phyloP scores from a whole-genome alignment of 2,888 invertebrate species.

The Acleris cristana region DNA sequence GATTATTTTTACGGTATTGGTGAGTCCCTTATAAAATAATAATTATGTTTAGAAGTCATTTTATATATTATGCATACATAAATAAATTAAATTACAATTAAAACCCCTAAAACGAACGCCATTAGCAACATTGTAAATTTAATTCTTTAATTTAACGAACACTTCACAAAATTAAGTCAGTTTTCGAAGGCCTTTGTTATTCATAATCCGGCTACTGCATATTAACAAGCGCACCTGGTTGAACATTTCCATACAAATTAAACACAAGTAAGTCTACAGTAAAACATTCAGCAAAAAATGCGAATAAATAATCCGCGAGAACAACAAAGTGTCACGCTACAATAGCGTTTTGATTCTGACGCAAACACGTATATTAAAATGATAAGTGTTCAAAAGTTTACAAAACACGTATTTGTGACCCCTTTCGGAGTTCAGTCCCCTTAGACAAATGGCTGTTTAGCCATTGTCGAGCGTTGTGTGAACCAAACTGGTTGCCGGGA shows the following conservation, averaged over 20 bases:
- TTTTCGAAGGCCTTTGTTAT: slow-evolving; percentile 2
- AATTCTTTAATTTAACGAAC: slow-evolving; percentile 11
- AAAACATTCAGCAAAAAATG: slow-evolving; percentile 34
- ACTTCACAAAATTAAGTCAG: slow-evolving; percentile 9
- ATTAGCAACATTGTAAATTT: slow-evolving; percentile 6
- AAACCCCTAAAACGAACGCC: background rate
- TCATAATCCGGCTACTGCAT: slow-evolving; percentile 10
- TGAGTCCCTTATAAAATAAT: too few species aligned
- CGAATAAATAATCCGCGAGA: slow-evolving; percentile 57
- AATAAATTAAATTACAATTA: too few species aligned
- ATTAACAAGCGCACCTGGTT: slow-evolving; percentile 29
- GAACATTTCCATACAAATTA: slow-evolving; percentile 27
- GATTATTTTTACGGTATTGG: too few species aligned
- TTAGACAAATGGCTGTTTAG: slow-evolving; percentile 58
- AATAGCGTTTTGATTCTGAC: slow-evolving; percentile 14
- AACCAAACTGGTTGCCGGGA: slow-evolving; percentile 39
- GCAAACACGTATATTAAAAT: slow-evolving; percentile 34
- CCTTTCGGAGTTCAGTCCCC: slow-evolving; percentile 42
- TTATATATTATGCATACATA: too few species aligned
- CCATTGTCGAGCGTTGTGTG: slow-evolving; percentile 45
- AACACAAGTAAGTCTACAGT: background rate
- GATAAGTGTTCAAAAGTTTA: slow-evolving; percentile 17
- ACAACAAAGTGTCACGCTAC: slow-evolving; percentile 58
- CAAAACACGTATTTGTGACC: slow-evolving; percentile 39
- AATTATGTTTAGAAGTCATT: too few species aligned